Base-by-base conservation (phyloP, 2,888 invertebrate species). In the Ceriagrion tenellum region DNA sequence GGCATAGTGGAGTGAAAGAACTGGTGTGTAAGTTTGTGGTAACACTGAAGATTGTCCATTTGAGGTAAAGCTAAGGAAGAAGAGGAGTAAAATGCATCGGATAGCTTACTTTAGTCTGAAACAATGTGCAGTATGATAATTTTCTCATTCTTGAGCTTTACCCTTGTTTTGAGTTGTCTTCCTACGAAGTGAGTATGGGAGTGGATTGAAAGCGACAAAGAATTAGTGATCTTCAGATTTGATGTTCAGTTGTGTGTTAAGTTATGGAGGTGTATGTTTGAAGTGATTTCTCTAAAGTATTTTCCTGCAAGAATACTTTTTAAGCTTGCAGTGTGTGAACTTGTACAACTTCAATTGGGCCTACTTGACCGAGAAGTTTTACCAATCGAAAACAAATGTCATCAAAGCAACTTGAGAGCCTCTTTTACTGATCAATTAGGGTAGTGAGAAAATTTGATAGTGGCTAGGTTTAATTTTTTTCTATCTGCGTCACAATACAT, bases 91-190 rank as follows among this genome's bases (percentile, higher is more conserved):
- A 81, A 81, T 69, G n/a, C 69, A 93, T 93, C 69, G 74, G 69
- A 93, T 40, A n/a, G 40, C 63, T 93, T 93, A 93, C 69, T 55
- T 59, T 93, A 55, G 93, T 69, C 93, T 69, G 69, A 74, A 69
- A 40, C 47, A 47, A n/a, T 59, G 55, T 69, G 81, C 35, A 35
- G 10, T 35, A 81, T 81, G 35, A 81, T 91, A 91, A 30, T 35
- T 56, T 47, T 93, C 93, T 16, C 55, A 93, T 69, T 91, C 81
- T 63, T 35, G 26, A 63, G 59, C 63, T 63, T 63, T 63, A 69
- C 69, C 69, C 69, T 69, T 26, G 20, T 47, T 93, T 93, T 93
- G 69, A 47, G 69, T 93, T 93, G 93, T 93, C 93, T 93, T 93
- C 93, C 93, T 93, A 47, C 13, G 13, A 18, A 35, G 30, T 81